Conservation (phyloP, 2,113 vertebrate species). For the Clarias batrachus region DNA sequence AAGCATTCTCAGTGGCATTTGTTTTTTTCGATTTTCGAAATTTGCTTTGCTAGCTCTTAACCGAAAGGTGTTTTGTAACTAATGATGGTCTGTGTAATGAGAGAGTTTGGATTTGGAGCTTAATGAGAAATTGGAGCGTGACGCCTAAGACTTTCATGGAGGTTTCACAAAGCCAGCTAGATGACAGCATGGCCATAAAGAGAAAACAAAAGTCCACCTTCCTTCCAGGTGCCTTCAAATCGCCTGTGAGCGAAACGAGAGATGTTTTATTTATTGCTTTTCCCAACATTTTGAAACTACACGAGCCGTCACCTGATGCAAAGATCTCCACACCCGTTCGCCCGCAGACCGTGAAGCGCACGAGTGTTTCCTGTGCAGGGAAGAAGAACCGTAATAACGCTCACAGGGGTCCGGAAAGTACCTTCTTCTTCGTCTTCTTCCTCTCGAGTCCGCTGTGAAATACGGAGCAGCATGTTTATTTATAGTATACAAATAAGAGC, state of each 20-base stretch:
- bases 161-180: not conserved
- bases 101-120: too few species aligned
- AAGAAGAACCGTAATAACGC: not conserved
- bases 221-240: not conserved
- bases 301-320: not conserved
- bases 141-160: not conserved
- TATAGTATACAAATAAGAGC: constrained; percentile 23
- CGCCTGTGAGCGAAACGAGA: not conserved
- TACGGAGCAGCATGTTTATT: constrained; percentile 30
- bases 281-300: not conserved
- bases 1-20: too few species aligned
- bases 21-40: too few species aligned
- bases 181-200: not conserved
- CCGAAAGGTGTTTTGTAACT: not conserved
- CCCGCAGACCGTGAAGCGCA: not conserved
- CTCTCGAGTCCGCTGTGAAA: not conserved
- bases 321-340: not conserved
- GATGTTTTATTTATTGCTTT: not conserved
- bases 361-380: not conserved
- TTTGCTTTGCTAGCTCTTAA: not conserved
- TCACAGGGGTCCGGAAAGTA: not conserved
- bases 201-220: not conserved
- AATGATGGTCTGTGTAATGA: too few species aligned
- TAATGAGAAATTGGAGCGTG: not conserved
- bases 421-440: not conserved